Evolutionary conservation across 2,888 invertebrate species (phyloP).

Genomic region (Synergus umbraculus): DNA sequence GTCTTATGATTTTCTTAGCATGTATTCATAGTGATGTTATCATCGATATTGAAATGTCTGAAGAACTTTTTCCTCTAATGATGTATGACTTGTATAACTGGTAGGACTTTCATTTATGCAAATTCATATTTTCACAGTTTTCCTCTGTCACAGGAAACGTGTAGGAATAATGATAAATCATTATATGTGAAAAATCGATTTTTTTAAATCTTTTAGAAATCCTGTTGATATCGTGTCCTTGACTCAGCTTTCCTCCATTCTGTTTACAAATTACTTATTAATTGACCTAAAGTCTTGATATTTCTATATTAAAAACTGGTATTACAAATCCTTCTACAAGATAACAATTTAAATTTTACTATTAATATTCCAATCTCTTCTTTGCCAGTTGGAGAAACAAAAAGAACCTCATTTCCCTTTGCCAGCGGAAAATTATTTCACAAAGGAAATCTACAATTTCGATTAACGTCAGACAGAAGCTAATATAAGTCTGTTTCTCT

Average conservation of each 20-base stretch:
- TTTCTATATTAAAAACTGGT: background rate
- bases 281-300: background rate
- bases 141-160: background rate
- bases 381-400: background rate
- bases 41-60: constrained; percentile 30
- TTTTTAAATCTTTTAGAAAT: constrained; percentile 7
- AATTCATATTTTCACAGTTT: constrained; percentile 33
- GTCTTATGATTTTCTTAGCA: constrained; percentile 19
- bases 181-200: background rate
- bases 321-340: no score
- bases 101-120: constrained; percentile 37
- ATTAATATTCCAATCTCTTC: constrained; percentile 12
- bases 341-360: background rate
- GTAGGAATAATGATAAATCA: constrained; percentile 17
- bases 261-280: background rate
- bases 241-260: background rate
- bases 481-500: background rate
- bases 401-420: constrained; percentile 12
- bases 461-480: background rate
- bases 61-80: constrained; percentile 8
- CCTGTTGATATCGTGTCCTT: background rate
- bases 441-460: constrained; percentile 17
- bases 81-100: constrained; percentile 34
- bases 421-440: constrained; percentile 23
- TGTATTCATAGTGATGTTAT: constrained; percentile 22